Conservation (phyloP, 2,797 vertebrate genomes). For the Tapirus indicus region DNA sequence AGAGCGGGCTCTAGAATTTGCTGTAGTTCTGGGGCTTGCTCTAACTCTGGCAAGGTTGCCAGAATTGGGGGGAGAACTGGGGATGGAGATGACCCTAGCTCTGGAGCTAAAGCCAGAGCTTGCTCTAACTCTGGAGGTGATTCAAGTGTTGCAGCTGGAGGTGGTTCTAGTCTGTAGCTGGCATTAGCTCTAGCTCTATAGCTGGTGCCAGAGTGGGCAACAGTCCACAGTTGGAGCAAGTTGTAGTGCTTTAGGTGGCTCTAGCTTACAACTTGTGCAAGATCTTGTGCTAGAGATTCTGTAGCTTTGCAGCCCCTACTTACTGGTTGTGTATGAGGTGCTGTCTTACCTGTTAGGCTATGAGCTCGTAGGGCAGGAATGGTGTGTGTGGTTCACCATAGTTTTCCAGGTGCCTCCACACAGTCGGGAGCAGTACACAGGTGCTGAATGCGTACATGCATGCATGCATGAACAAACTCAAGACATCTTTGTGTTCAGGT, state of each 20-base stretch:
- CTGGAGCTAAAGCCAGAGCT: neutral
- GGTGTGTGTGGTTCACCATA: no score
- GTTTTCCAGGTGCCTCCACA: neutral
- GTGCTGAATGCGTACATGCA: accelerated
- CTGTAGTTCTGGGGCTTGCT: neutral
- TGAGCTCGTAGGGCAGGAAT: no score
- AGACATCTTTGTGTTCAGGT: neutral
- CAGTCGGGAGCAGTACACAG: neutral
- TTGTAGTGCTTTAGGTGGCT: neutral
- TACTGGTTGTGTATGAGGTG: no score
- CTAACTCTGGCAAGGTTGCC: neutral
- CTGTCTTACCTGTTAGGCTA: no score
- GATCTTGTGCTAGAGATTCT: no score
- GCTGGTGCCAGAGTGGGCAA: neutral
- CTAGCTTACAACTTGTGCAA: no score
- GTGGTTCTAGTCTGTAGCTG: no score
- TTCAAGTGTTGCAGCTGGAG: no score
- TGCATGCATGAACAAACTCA: neutral
- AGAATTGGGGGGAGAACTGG: no score
- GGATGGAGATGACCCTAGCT: no score
- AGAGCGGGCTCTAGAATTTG: no score
- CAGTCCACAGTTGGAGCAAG: accelerated
- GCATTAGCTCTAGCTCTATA: neutral
- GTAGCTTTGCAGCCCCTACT: no score
- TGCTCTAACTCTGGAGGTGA: neutral